Conservation (phyloP, 2,888 invertebrate species). For the Argyresthia goedartella region DNA sequence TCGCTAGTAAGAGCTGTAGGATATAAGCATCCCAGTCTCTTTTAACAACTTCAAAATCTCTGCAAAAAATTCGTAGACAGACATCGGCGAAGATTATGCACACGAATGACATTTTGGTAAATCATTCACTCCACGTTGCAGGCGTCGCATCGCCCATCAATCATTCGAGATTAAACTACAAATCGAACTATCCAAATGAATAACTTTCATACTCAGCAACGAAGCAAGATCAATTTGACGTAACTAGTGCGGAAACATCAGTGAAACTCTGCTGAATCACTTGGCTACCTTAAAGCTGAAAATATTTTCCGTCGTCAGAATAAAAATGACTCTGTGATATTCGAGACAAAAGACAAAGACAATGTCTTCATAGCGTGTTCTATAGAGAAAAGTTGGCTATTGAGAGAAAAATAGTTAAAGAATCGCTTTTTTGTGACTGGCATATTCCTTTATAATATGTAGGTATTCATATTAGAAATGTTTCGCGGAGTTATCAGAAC, state of each 20-base stretch:
- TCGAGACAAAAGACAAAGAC: constrained; percentile 30
- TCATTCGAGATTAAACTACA: constrained; percentile 46
- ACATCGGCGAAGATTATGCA: not conserved
- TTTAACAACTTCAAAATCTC: too few species aligned
- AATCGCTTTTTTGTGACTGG: constrained; percentile 27
- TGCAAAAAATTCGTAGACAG: too few species aligned
- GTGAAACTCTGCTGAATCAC: constrained; percentile 37
- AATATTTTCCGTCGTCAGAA: constrained; percentile 24
- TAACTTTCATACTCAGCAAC: constrained; percentile 46
- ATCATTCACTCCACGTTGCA: constrained; percentile 37
- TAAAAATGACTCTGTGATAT: constrained; percentile 27
- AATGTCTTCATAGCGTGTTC: constrained; percentile 24
- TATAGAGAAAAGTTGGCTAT: constrained; percentile 22
- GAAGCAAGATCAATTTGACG: constrained; percentile 35
- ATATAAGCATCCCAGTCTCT: too few species aligned
- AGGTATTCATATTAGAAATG: constrained; percentile 21
- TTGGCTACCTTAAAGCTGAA: constrained; percentile 21
- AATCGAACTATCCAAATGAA: constrained; percentile 43
- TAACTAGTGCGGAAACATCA: constrained; percentile 41
- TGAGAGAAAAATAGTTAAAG: constrained; percentile 26
- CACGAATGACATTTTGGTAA: constrained; percentile 22
- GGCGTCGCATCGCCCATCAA: constrained; percentile 38
- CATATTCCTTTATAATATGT: constrained; percentile 22
- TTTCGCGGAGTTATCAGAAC: constrained; percentile 30
- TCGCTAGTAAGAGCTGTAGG: too few species aligned